Percentiles rank a stretch among this genome's conserved stretches.
Conservation (phyloP, 2,888 invertebrate species). For the Xanthia togata region DNA sequence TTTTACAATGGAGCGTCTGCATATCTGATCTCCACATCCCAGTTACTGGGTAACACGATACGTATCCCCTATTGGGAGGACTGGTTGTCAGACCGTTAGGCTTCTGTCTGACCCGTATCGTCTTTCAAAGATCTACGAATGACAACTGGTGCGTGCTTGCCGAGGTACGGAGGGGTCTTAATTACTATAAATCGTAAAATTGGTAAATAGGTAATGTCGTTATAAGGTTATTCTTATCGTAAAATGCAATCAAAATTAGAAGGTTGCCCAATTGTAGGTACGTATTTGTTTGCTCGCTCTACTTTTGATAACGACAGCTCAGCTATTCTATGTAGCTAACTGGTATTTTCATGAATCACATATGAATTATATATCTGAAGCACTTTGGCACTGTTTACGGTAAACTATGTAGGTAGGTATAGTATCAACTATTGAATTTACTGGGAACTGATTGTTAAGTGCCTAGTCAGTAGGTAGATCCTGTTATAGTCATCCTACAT, state of each 20-base stretch:
- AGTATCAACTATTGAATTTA: slow-evolving; percentile 11
- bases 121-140: background rate
- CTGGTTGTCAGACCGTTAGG: background rate
- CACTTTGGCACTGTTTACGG: slow-evolving; percentile 36
- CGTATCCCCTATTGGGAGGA: background rate
- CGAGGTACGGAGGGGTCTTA: too few species aligned
- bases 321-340: slow-evolving; percentile 39
- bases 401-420: slow-evolving; percentile 40
- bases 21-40: background rate
- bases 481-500: slow-evolving; percentile 14
- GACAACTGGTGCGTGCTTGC: background rate
- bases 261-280: slow-evolving; percentile 76
- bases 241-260: slow-evolving; percentile 74
- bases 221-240: slow-evolving; percentile 64
- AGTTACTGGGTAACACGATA: background rate
- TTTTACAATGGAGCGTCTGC: background rate
- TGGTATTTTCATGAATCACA: slow-evolving; percentile 61
- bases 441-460: slow-evolving; percentile 41
- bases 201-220: slow-evolving; percentile 34
- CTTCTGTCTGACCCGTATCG: too few species aligned
- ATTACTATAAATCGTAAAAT: slow-evolving; percentile 3
- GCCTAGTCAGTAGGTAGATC: slow-evolving; percentile 12
- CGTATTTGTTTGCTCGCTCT: slow-evolving; percentile 73
- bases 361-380: slow-evolving; percentile 53
- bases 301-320: slow-evolving; percentile 74